Percentiles rank a stretch among this genome's conserved stretches.
Conservation (phyloP, 1,140 invertebrate genomes). For the Drosophila kanapiae region DNA sequence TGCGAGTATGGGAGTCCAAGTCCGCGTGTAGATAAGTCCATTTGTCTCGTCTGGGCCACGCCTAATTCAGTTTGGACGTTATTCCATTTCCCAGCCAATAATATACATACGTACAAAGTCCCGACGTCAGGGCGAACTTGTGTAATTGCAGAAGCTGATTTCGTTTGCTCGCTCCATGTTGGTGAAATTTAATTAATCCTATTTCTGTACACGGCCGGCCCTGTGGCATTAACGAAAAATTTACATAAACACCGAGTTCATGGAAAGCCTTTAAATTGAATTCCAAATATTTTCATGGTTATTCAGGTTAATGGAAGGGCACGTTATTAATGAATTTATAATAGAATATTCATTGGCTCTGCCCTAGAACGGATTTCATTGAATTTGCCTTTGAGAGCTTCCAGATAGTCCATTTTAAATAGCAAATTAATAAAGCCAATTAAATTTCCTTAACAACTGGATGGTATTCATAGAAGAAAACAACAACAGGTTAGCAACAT, state of each 20-base stretch:
- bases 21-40: conserved; percentile 28
- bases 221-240: conserved; percentile 20
- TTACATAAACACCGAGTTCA: conserved; percentile 14
- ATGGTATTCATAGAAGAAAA: not conserved
- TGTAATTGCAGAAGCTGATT: conserved; percentile 21
- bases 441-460: not conserved
- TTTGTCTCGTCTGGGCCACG: conserved; percentile 43
- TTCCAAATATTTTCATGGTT: conserved; percentile 24
- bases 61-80: conserved; percentile 49
- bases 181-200: conserved; percentile 44
- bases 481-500: not conserved
- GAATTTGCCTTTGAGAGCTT: not conserved
- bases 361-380: not conserved
- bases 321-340: conserved; percentile 35
- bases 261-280: conserved; percentile 24
- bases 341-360: conserved; percentile 10
- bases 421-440: conserved; percentile 4
- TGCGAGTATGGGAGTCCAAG: not conserved
- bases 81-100: conserved; percentile 37
- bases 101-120: not conserved
- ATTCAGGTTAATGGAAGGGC: conserved; percentile 6
- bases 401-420: not conserved
- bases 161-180: conserved; percentile 18
- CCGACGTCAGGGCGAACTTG: conserved; percentile 8
- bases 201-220: conserved; percentile 13